These are phyloP conservation scores for Autographa gamma DNA, from an alignment of 2,888 invertebrate genomes.

Conservation along the genomic window DNA sequence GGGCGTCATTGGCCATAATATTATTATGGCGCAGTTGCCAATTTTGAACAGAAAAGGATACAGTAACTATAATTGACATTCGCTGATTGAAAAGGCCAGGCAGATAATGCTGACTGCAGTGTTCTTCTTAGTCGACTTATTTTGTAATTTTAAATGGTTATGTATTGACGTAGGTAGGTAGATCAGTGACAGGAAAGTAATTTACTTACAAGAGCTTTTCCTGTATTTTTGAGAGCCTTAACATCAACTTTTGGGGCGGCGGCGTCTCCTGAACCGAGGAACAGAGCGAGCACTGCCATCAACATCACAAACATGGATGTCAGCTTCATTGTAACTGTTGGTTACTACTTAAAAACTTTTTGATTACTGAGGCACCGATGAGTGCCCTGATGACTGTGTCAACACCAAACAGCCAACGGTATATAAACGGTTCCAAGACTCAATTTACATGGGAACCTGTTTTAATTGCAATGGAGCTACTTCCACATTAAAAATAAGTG, in stretches of 20 bases:
- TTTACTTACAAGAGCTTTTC: constrained; percentile 14
- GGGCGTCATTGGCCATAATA: too few relatives aligned
- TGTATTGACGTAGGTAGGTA: not conserved
- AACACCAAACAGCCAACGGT: not conserved
- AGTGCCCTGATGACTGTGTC: not conserved
- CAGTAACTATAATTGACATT: too few relatives aligned
- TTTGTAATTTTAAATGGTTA: too few relatives aligned
- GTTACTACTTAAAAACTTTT: not conserved
- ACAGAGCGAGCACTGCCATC: constrained; percentile 25
- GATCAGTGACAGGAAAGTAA: not conserved
- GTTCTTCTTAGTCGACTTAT: too few relatives aligned
- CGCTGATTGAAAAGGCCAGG: too few relatives aligned
- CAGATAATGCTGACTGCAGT: too few relatives aligned
- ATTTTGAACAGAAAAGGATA: too few relatives aligned
- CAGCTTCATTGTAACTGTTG: constrained; percentile 24
- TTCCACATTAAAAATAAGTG: not conserved
- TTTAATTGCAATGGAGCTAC: not conserved
- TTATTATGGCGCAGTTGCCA: too few relatives aligned
- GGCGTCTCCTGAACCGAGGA: constrained; percentile 18
- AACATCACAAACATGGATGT: constrained; percentile 23
- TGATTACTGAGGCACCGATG: not conserved
- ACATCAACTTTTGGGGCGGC: constrained; percentile 14
- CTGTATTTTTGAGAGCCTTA: constrained; percentile 7
- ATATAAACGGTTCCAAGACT: not conserved
- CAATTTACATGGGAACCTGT: constrained; percentile 1